A percentile compares a stretch with the other conserved stretches of the same genome.
Conservation (phyloP, 2,113 vertebrate species). For the Geococcyx californianus region DNA sequence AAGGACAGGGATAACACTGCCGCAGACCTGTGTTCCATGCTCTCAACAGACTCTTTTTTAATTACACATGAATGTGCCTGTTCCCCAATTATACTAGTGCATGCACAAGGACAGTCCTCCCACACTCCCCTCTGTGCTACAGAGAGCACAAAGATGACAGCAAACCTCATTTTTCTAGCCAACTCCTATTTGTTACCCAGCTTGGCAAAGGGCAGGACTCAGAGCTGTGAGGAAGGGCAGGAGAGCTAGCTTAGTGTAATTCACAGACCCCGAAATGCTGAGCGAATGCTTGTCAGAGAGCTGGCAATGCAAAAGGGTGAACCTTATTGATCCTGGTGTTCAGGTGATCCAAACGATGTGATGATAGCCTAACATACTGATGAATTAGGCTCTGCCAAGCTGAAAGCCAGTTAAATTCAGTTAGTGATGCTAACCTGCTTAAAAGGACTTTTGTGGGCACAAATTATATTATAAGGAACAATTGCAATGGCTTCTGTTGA, state of each 20-base stretch:
- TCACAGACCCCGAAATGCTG: neutral
- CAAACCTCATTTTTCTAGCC: neutral
- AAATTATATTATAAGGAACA: neutral
- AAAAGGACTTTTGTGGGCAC: neutral
- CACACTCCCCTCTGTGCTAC: neutral
- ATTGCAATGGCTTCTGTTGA: neutral
- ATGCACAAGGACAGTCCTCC: accelerated
- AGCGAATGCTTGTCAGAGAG: neutral
- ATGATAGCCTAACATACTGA: neutral
- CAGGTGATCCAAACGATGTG: neutral
- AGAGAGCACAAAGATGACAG: neutral
- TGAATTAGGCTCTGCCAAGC: neutral
- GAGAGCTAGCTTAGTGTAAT: neutral
- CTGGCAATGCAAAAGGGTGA: neutral
- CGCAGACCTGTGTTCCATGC: neutral
- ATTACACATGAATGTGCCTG: neutral
- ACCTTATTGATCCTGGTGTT: neutral
- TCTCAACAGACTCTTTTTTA: neutral
- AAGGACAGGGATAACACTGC: neutral
- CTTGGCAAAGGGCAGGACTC: neutral
- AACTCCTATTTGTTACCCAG: neutral
- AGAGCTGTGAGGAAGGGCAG: neutral
- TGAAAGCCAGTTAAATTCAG: neutral
- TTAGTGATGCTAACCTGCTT: neutral
- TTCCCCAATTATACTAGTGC: neutral